These are phyloP conservation scores for Ophioderma brevispina DNA, from an alignment of 35 echinoderm and acorn worm species.

Conservation along the genomic window DNA sequence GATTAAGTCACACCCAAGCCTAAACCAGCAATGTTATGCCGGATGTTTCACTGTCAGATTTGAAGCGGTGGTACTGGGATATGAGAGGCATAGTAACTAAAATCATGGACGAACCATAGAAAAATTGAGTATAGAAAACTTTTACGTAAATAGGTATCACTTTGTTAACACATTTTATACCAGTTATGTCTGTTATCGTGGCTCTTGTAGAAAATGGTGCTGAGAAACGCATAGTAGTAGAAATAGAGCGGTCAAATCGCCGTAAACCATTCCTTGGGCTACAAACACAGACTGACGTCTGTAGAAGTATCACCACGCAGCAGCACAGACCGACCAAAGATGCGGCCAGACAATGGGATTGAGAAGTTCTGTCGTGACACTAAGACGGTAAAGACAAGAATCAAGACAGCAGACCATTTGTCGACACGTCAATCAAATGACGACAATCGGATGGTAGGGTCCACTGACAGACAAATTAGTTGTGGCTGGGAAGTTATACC, in stretches of 20 bases:
- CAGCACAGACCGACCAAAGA: constrained; percentile 84
- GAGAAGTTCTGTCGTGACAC: constrained; percentile 94
- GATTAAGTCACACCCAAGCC: constrained; percentile 85
- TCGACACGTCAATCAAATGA: constrained; percentile 95
- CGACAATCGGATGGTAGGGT: constrained; percentile 86
- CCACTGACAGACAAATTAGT: constrained; percentile 94
- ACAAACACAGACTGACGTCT: constrained; percentile 62
- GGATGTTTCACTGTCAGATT: constrained; percentile 91
- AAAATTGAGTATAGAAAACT: no score
- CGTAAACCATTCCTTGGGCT: constrained; percentile 94
- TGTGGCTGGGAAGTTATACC: constrained; percentile 78
- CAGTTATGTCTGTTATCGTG: no score
- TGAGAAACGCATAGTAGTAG: constrained; percentile 79
- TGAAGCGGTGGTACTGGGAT: no score
- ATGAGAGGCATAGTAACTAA: no score
- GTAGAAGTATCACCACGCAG: constrained; percentile 88
- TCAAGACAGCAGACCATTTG: constrained; percentile 68
- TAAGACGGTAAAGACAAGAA: constrained; percentile 82
- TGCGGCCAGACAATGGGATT: constrained; percentile 79
- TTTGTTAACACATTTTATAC: no score
- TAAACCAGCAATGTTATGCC: constrained; percentile 95
- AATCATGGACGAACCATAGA: no score
- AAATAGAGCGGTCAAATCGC: constrained; percentile 89
- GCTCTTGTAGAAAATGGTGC: constrained; percentile 79
- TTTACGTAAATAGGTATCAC: no score